A percentile compares a stretch with the other conserved stretches of the same genome.
phyloP scores from a whole-genome alignment of 1,140 invertebrate genomes.

The Penaeus chinensis region DNA sequence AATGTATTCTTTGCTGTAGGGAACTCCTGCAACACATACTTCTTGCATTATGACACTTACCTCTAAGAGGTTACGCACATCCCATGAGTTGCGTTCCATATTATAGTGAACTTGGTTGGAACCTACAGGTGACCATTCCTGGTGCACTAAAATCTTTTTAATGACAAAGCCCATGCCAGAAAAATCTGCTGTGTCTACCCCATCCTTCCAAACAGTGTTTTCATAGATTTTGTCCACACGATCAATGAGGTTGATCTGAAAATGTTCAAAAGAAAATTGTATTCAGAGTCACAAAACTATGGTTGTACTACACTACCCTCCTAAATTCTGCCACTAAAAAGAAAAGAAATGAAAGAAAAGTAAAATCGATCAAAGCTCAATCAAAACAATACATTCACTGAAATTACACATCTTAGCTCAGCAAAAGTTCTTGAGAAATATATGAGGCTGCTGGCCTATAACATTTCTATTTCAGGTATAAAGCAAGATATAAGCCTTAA shows the following conservation, averaged over 20 bases:
- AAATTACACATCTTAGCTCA: no score
- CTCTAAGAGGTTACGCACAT: constrained; percentile 89
- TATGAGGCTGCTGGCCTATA: not conserved
- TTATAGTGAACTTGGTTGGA: constrained; percentile 93
- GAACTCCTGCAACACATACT: no score
- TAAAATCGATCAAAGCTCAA: no score
- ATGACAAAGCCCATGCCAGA: constrained; percentile 94
- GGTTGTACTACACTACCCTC: not conserved
- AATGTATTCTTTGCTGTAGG: no score
- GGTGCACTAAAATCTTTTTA: constrained; percentile 95
- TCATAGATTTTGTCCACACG: constrained; percentile 95
- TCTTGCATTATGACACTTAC: constrained; percentile 69
- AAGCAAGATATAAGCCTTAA: constrained; percentile 26
- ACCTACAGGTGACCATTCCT: constrained; percentile 84
- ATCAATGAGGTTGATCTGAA: constrained; percentile 91
- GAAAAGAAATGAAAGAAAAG: not conserved
- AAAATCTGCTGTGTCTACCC: constrained; percentile 82
- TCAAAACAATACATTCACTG: no score
- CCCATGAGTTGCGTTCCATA: constrained; percentile 92
- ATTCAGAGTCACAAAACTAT: not conserved
- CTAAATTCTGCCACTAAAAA: not conserved
- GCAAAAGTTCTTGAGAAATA: no score
- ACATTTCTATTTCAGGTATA: not conserved
- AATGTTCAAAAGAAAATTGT: constrained; percentile 47
- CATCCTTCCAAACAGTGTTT: constrained; percentile 90